Percentiles rank a stretch among this genome's conserved stretches.
Evolutionary conservation across 2,113 vertebrate species (phyloP).

Genomic region (Zeus faber): DNA sequence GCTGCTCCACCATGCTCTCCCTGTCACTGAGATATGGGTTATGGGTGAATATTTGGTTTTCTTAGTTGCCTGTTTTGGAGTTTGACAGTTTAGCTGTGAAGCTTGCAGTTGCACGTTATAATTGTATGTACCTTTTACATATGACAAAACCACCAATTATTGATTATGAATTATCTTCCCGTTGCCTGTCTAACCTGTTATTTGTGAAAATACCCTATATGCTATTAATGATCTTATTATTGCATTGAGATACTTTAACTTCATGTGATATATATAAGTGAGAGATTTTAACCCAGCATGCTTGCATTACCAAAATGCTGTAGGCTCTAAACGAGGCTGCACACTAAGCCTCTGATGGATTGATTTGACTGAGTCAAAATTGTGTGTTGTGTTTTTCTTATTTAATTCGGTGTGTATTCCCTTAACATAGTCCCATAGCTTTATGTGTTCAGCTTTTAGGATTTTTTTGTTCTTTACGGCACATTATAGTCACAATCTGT

Average conservation of each 20-base stretch:
- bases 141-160: too few species aligned
- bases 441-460: not conserved
- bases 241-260: too few species aligned
- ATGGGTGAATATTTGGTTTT: constrained; percentile 39
- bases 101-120: too few species aligned
- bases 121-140: not conserved
- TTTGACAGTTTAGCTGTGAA: not conserved
- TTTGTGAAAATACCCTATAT: too few species aligned
- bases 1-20: constrained; percentile 41
- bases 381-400: not conserved
- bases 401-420: not conserved
- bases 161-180: too few species aligned
- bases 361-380: constrained; percentile 3
- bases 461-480: constrained; percentile 8
- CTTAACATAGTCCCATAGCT: constrained; percentile 2
- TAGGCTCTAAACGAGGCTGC: constrained; percentile 6
- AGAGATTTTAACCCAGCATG: too few species aligned
- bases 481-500: constrained; percentile 1
- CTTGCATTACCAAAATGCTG: too few species aligned
- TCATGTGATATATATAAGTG: too few species aligned
- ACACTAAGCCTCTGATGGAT: constrained; percentile 22
- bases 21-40: constrained; percentile 31
- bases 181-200: too few species aligned
- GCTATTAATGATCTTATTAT: too few species aligned
- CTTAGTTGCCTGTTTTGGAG: not conserved